Percentiles rank a stretch among this genome's conserved stretches.
Conservation (phyloP, 2,113 vertebrate genomes). For the Anseranas semipalmata region DNA sequence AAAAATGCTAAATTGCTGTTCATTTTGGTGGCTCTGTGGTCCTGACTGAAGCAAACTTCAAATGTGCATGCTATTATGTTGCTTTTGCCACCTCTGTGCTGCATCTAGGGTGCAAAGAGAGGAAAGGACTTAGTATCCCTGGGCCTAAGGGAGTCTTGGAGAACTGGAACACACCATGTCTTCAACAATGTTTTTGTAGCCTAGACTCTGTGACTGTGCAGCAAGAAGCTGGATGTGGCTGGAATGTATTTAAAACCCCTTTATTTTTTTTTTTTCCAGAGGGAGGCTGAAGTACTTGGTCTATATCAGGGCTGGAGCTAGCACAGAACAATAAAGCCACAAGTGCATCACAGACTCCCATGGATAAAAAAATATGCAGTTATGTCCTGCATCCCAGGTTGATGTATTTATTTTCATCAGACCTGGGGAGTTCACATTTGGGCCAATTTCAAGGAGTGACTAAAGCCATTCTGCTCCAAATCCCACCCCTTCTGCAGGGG, state of each 20-base stretch:
- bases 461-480: not conserved
- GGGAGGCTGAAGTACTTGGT: not conserved
- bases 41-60: not conserved
- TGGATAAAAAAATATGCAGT: not conserved
- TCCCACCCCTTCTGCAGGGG: not conserved
- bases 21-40: not conserved
- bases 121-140: not conserved
- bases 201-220: not conserved
- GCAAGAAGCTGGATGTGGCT: fast-evolving
- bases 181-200: not conserved
- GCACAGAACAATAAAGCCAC: not conserved
- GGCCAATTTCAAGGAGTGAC: not conserved
- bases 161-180: not conserved
- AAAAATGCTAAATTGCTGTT: not conserved
- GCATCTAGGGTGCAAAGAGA: not conserved
- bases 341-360: not conserved
- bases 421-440: not conserved
- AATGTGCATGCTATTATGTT: not conserved
- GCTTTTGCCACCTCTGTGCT: not conserved
- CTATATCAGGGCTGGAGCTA: not conserved
- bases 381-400: not conserved
- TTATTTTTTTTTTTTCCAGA: not conserved
- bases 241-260: not conserved
- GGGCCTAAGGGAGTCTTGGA: not conserved
- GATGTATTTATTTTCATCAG: not conserved